Evolutionary conservation across 2,113 vertebrate genomes (phyloP).

Genomic region (Clarias magur): DNA sequence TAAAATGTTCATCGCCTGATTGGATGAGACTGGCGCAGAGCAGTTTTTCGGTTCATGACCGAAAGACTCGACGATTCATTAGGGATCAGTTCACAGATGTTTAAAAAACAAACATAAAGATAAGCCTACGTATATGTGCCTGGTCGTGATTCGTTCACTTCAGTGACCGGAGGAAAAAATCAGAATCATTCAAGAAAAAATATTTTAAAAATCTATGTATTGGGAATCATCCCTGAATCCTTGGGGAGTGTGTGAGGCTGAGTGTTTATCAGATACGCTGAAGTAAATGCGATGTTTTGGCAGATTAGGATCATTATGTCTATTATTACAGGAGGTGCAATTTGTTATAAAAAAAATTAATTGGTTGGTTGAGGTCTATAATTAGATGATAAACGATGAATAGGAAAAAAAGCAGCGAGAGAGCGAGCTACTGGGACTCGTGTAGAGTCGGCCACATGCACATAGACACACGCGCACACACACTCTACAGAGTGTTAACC

Average conservation of each 20-base stretch:
- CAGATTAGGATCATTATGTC: background rate
- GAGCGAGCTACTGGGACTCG: background rate
- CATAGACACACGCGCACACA: background rate
- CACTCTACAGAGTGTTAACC: conserved; percentile 11
- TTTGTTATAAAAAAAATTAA: conserved; percentile 21
- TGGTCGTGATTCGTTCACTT: too few species aligned
- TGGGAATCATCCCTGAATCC: background rate
- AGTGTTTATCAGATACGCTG: conserved; percentile 6
- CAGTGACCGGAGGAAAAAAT: background rate
- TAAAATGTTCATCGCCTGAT: background rate
- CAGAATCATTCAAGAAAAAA: background rate
- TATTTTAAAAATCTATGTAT: background rate
- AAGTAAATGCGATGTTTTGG: conserved; percentile 21
- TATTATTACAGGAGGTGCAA: background rate
- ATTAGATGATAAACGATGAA: conserved; percentile 49
- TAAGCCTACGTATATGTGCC: too few species aligned
- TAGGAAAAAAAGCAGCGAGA: conserved; percentile 13
- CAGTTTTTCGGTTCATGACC: background rate
- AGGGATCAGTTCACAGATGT: too few species aligned
- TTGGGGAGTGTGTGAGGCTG: background rate
- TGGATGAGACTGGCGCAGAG: too few species aligned
- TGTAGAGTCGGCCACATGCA: background rate
- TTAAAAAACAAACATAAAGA: too few species aligned
- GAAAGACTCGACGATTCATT: background rate
- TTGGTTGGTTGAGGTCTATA: conserved; percentile 45